Evolutionary conservation across 1,140 invertebrate genomes (phyloP).

Genomic region (Calliopsis andreniformis): DNA sequence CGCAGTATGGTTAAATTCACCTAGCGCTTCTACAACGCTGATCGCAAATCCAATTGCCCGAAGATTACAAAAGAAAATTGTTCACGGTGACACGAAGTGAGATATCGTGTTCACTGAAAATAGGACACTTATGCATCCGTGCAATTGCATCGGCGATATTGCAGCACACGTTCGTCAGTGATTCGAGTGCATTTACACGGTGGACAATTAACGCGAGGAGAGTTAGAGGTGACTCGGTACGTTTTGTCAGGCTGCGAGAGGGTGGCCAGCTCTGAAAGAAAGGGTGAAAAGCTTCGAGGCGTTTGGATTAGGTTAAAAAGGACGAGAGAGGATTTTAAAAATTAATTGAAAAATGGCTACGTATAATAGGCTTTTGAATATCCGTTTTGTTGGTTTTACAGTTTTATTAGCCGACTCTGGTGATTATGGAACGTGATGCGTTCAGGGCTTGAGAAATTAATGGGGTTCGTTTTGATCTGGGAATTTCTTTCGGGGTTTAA

Average conservation of each 20-base stretch:
- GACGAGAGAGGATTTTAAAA: conserved; percentile 14
- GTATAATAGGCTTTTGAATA: conserved; percentile 17
- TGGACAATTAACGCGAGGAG: conserved; percentile 26
- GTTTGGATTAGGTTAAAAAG: conserved; percentile 2
- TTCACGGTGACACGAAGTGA: not conserved
- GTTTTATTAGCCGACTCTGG: not conserved
- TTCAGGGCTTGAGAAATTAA: not conserved
- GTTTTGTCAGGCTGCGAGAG: not conserved
- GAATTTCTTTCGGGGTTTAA: not conserved
- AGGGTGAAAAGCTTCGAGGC: not conserved
- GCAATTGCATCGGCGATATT: not conserved
- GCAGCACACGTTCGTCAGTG: not conserved
- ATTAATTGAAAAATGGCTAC: conserved; percentile 20
- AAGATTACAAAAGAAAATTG: not conserved
- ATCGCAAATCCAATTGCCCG: too few relatives aligned
- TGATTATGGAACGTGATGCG: not conserved
- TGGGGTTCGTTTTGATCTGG: not conserved
- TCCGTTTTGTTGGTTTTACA: not conserved
- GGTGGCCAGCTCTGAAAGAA: not conserved
- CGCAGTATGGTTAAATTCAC: too few relatives aligned
- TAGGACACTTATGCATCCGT: not conserved
- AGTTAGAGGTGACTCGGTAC: not conserved
- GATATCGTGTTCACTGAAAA: too few relatives aligned
- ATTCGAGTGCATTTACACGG: not conserved
- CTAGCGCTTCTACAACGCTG: too few relatives aligned